Percentiles rank a stretch among this genome's conserved stretches.
phyloP scores from a whole-genome alignment of 2,113 vertebrate genomes.

The Ceuthmochares aereus region DNA sequence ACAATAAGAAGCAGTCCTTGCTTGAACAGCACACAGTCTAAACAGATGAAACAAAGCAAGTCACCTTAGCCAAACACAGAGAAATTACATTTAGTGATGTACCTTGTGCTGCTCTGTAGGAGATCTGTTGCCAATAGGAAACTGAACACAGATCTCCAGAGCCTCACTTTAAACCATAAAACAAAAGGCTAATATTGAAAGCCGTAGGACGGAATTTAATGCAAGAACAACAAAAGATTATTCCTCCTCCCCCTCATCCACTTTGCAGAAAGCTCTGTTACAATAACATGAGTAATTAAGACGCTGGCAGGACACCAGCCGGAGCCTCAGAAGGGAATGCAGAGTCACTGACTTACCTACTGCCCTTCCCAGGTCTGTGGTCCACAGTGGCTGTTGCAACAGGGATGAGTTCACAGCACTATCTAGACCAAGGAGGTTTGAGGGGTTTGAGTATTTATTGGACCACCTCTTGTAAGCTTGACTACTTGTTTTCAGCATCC shows the following conservation, averaged over 20 bases:
- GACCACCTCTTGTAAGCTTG: not conserved
- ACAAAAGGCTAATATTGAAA: not conserved
- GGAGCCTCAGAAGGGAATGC: not conserved
- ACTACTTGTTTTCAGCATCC: slow-evolving; percentile 54
- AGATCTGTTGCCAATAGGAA: not conserved
- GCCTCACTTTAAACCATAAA: not conserved
- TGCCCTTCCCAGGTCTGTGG: not conserved
- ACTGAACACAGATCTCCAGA: not conserved
- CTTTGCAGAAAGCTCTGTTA: not conserved
- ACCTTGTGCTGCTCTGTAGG: not conserved
- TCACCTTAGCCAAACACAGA: not conserved
- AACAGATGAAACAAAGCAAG: not conserved
- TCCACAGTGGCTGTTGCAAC: not conserved
- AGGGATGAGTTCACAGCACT: slow-evolving; percentile 6
- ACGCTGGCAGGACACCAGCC: not conserved
- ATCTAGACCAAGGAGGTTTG: not conserved
- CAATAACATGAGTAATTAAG: not conserved
- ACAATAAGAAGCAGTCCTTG: not conserved
- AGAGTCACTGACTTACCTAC: not conserved
- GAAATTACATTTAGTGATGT: not conserved
- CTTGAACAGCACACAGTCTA: not conserved
- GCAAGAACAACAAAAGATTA: not conserved
- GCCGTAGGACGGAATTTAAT: not conserved
- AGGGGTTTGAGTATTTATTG: slow-evolving; percentile 13
- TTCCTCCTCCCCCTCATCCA: not conserved